Conservation (phyloP, 2,797 vertebrate genomes). For the Loris lydekkerianus region DNA sequence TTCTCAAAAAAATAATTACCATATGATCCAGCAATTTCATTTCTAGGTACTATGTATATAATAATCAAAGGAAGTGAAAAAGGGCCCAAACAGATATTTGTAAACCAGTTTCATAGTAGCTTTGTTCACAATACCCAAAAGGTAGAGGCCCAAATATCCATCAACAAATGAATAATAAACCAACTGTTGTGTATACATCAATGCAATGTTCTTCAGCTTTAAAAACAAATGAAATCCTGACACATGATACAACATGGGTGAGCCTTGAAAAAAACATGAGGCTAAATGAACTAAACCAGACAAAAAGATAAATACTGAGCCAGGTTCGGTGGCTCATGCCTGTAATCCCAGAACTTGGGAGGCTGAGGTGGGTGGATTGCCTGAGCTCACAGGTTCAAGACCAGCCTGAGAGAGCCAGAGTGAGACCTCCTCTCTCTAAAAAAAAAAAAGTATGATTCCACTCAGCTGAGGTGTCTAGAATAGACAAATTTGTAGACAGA, state of each 20-base stretch:
- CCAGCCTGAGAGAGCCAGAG: too few species aligned
- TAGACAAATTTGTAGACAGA: not conserved
- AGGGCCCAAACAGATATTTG: not conserved
- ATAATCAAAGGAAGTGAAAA: not conserved
- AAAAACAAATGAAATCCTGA: not conserved
- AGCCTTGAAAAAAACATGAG: not conserved
- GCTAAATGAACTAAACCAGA: not conserved
- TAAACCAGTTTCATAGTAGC: not conserved
- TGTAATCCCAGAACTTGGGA: too few species aligned
- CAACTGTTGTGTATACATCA: not conserved
- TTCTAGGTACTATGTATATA: not conserved
- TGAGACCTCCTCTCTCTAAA: too few species aligned
- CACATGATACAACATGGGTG: not conserved
- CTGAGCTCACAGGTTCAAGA: too few species aligned
- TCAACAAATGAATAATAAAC: not conserved
- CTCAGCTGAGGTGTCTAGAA: too few species aligned
- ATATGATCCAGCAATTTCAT: not conserved
- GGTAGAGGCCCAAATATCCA: not conserved
- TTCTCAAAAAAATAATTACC: not conserved
- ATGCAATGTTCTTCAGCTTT: not conserved
- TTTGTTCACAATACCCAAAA: not conserved
- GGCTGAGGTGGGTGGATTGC: too few species aligned
- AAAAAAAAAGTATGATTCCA: not conserved
- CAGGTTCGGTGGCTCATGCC: too few species aligned
- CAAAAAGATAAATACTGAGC: not conserved